Percentiles rank a stretch among this genome's conserved stretches.
phyloP scores from a whole-genome alignment of 2,888 invertebrate species.

The Standfussiana lucernea region DNA sequence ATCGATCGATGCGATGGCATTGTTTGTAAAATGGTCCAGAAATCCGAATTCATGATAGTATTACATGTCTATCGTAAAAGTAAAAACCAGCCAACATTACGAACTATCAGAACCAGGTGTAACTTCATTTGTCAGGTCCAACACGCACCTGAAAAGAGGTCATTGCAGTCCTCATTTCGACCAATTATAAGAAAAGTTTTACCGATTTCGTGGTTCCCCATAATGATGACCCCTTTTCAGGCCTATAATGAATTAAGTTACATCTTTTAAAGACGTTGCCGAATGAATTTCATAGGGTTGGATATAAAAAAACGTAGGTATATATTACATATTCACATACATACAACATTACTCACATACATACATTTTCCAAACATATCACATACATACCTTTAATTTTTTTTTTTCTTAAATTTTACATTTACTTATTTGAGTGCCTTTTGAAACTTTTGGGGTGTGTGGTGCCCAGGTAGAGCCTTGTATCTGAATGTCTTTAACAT shows the following conservation, averaged over 20 bases:
- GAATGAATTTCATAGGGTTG: neutral
- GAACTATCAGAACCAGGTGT: neutral
- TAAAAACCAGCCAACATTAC: neutral
- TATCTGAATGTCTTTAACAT: neutral
- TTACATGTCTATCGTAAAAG: neutral
- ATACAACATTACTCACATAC: too few species aligned
- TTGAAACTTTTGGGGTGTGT: neutral
- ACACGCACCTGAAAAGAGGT: neutral
- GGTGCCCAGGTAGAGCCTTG: neutral
- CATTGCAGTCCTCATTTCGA: neutral
- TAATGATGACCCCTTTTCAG: neutral
- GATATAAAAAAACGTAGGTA: too few species aligned
- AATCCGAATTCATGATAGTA: neutral
- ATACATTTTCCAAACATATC: too few species aligned
- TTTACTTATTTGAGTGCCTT: too few species aligned
- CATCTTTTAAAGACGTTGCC: neutral
- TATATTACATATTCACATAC: too few species aligned
- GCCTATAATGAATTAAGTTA: neutral
- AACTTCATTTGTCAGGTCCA: neutral
- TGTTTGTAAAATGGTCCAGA: neutral
- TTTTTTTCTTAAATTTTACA: too few species aligned
- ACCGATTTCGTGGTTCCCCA: too few species aligned
- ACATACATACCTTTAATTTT: too few species aligned
- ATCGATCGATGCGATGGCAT: neutral
- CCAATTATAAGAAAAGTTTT: neutral